These are phyloP conservation scores for Agrochola macilenta DNA, from an alignment of 2,888 invertebrate species.

Conservation along the genomic window DNA sequence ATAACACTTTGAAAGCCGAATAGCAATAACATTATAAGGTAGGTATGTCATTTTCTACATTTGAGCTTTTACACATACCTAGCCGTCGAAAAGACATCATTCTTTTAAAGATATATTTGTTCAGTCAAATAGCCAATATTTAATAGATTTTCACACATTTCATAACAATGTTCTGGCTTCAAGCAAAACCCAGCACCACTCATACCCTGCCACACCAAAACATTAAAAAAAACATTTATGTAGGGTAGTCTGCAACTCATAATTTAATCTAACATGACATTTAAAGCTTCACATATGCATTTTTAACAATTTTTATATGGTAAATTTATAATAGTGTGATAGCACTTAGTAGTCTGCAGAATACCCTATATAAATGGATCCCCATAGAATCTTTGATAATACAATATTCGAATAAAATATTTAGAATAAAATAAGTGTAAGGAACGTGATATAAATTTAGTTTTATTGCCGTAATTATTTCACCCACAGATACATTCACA, in stretches of 20 bases:
- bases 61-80: slow-evolving; percentile 60
- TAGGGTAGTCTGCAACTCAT: slow-evolving; percentile 38
- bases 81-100: slow-evolving; percentile 45
- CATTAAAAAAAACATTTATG: slow-evolving; percentile 38
- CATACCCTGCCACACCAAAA: slow-evolving; percentile 78
- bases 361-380: slow-evolving; percentile 47
- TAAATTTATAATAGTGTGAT: slow-evolving; percentile 41
- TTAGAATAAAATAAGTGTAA: slow-evolving; percentile 41
- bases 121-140: slow-evolving; percentile 63
- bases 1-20: slow-evolving; percentile 53
- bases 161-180: slow-evolving; percentile 50
- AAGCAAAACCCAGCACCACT: slow-evolving; percentile 78
- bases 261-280: slow-evolving; percentile 46
- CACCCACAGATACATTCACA: not conserved
- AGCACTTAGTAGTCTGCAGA: slow-evolving; percentile 38
- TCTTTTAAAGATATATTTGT: slow-evolving; percentile 57
- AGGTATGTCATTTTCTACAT: slow-evolving; percentile 59
- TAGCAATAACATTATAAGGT: slow-evolving; percentile 46
- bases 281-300: slow-evolving; percentile 55
- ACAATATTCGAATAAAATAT: slow-evolving; percentile 55
- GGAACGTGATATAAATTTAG: slow-evolving; percentile 36
- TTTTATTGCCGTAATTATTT: slow-evolving; percentile 45
- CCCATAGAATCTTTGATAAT: slow-evolving; percentile 44
- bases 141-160: slow-evolving; percentile 45
- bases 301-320: slow-evolving; percentile 29